These are phyloP conservation scores for Eriocheir sinensis DNA, from an alignment of 1,140 invertebrate genomes.

Conservation along the genomic window DNA sequence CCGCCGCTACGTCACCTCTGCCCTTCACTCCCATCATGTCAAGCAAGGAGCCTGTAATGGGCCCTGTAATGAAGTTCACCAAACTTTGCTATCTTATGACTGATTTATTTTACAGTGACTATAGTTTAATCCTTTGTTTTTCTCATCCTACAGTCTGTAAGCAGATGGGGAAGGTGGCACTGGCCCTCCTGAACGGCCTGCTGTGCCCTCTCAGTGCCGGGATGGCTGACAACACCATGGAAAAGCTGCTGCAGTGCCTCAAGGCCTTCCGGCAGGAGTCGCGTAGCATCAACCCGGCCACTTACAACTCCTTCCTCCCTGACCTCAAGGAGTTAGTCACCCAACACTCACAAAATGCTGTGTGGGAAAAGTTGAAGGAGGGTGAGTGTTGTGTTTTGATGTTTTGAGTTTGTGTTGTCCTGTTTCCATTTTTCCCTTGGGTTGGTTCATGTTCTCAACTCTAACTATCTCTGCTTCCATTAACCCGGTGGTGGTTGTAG, in stretches of 20 bases:
- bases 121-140: too few relatives aligned
- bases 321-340: conserved; percentile 42
- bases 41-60: too few relatives aligned
- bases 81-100: too few relatives aligned
- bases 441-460: background rate
- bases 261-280: conserved; percentile 56
- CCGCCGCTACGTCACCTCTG: too few relatives aligned
- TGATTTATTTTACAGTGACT: too few relatives aligned
- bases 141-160: conserved; percentile 62
- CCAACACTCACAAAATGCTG: background rate
- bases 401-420: background rate
- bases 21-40: too few relatives aligned
- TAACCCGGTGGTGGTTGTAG: too few relatives aligned
- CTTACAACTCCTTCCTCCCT: conserved; percentile 54
- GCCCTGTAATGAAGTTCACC: too few relatives aligned
- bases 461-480: too few relatives aligned
- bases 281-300: conserved; percentile 52
- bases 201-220: background rate
- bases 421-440: background rate
- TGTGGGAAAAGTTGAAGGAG: conserved; percentile 67
- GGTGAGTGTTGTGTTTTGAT: conserved; percentile 29
- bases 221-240: conserved; percentile 6
- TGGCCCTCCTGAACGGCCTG: conserved; percentile 48
- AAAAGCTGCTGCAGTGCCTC: conserved; percentile 60
- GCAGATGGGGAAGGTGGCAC: conserved; percentile 52